Evolutionary conservation across 2,888 invertebrate genomes (phyloP).

Genomic region (Cabera pusaria): DNA sequence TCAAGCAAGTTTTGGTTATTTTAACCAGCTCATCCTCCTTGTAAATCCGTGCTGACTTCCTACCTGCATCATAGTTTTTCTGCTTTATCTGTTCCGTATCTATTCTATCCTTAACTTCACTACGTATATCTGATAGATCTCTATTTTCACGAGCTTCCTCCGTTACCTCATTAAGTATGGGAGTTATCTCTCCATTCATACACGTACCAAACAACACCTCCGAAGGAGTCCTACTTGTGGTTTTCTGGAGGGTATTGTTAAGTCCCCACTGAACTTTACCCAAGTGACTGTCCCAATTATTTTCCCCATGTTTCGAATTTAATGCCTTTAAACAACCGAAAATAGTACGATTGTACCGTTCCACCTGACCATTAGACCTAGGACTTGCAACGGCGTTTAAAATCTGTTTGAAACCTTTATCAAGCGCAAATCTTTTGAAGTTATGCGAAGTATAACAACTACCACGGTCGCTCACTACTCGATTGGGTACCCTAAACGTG

Average conservation of each 20-base stretch:
- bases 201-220: slow-evolving; percentile 10
- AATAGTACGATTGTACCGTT: slow-evolving; percentile 9
- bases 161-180: slow-evolving; percentile 4
- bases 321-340: neutral
- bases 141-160: neutral
- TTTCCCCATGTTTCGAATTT: neutral
- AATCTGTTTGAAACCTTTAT: slow-evolving; percentile 8
- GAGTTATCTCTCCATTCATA: slow-evolving; percentile 3
- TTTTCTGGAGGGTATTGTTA: slow-evolving; percentile 6
- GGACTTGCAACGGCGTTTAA: slow-evolving; percentile 12
- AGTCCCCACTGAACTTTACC: slow-evolving; percentile 14
- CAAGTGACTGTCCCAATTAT: slow-evolving; percentile 6
- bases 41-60: slow-evolving; percentile 24
- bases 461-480: slow-evolving; percentile 7
- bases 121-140: slow-evolving; percentile 23
- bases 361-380: slow-evolving; percentile 11
- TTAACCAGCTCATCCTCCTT: slow-evolving; percentile 29
- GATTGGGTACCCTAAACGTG: slow-evolving; percentile 3
- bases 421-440: slow-evolving; percentile 1
- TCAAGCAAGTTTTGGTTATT: slow-evolving; percentile 23
- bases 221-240: neutral
- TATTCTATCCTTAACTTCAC: slow-evolving; percentile 16
- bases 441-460: slow-evolving; percentile 2
- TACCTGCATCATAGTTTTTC: slow-evolving; percentile 25
- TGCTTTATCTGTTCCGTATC: slow-evolving; percentile 19